Conservation (phyloP, 2,113 vertebrate species). For the Cnemophilus loriae region DNA sequence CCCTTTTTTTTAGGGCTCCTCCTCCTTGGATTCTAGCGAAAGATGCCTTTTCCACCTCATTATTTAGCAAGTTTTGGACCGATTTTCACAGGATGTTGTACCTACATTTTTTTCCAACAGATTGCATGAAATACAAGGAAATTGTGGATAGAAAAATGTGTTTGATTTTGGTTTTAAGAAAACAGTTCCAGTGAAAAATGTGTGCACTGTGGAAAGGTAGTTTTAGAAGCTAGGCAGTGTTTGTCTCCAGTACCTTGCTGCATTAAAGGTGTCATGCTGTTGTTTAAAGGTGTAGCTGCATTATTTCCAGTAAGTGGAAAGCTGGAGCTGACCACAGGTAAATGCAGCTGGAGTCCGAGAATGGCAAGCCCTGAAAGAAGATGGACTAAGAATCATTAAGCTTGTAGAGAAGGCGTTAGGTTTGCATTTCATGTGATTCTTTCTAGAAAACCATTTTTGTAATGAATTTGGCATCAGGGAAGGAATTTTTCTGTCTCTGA, state of each 20-base stretch:
- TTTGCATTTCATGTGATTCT: not conserved
- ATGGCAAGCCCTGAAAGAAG: not conserved
- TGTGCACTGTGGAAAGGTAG: not conserved
- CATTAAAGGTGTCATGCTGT: not conserved
- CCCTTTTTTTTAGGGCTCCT: not conserved
- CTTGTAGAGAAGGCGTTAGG: not conserved
- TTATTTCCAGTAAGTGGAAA: not conserved
- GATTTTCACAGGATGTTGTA: not conserved
- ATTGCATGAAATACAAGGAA: not conserved
- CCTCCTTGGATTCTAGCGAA: not conserved
- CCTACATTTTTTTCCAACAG: not conserved
- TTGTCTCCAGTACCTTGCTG: not conserved
- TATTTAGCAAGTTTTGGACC: conserved; percentile 13
- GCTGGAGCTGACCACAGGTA: not conserved
- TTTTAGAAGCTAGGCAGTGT: not conserved
- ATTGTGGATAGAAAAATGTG: not conserved
- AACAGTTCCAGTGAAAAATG: not conserved
- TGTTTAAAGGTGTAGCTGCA: not conserved
- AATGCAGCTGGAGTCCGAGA: not conserved
- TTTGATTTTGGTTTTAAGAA: not conserved
- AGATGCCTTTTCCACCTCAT: conserved; percentile 10
- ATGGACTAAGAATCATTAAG: not conserved
- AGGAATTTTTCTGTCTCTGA: not conserved
- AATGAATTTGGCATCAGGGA: not conserved
- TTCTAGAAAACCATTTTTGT: not conserved